A percentile compares a stretch with the other conserved stretches of the same genome.
Conservation (phyloP, 2,797 vertebrate genomes). For the Poecilia velifera region DNA sequence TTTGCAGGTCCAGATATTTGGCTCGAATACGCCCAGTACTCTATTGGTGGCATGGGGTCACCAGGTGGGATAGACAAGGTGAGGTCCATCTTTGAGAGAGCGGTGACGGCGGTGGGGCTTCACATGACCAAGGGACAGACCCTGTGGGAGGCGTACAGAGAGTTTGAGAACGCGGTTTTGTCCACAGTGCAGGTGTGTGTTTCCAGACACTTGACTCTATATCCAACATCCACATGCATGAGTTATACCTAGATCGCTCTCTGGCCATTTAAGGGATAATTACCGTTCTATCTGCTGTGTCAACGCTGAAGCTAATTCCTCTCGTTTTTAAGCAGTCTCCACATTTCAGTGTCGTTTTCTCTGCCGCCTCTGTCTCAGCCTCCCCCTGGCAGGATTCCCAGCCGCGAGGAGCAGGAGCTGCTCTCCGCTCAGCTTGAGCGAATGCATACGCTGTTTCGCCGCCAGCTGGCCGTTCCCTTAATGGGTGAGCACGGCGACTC, state of each 20-base stretch:
- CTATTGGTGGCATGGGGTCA: slow-evolving; percentile 93
- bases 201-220: background rate
- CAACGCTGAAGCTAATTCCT: slow-evolving; percentile 12
- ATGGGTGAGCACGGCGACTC: slow-evolving; percentile 83
- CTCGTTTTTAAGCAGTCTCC: slow-evolving; percentile 9
- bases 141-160: slow-evolving; percentile 94
- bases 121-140: slow-evolving; percentile 92
- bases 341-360: slow-evolving; percentile 29
- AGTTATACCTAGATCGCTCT: background rate
- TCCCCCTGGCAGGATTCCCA: slow-evolving; percentile 86
- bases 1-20: slow-evolving; percentile 93
- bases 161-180: slow-evolving; percentile 95
- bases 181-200: slow-evolving; percentile 90
- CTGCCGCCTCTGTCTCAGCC: slow-evolving; percentile 79
- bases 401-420: slow-evolving; percentile 88
- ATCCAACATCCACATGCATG: background rate
- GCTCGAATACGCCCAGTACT: slow-evolving; percentile 96
- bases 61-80: slow-evolving; percentile 92
- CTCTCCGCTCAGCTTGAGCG: slow-evolving; percentile 88
- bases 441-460: slow-evolving; percentile 92
- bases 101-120: slow-evolving; percentile 90
- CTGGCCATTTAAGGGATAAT: background rate
- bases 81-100: slow-evolving; percentile 91
- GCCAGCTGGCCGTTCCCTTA: slow-evolving; percentile 92
- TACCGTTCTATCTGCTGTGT: background rate